Base-by-base conservation (phyloP, 2,888 invertebrate genomes). In the Rhagophthalmus giganteus region DNA sequence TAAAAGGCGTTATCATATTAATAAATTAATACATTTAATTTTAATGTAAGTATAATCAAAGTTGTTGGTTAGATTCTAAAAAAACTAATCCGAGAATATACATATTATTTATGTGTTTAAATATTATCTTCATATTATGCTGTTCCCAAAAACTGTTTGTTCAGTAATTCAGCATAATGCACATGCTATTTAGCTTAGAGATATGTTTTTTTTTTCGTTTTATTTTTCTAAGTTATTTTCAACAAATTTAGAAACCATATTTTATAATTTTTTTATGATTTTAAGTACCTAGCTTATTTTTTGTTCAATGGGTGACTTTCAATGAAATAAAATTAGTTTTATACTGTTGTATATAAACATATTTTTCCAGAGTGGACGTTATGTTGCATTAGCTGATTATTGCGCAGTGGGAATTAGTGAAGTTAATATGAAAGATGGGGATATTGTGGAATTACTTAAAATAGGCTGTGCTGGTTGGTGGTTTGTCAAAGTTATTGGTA, bases 381-480 rank as follows among this genome's bases (percentile, higher is more conserved):
- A 90, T 78, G 80, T 90, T 70, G 93, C 91, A 62, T 81, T 95
- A 69, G 94, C 94, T 55, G 94, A 95, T 81, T 95, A 95, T 81
- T 86, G 87, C 72, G 92, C 94, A 55, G 86, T 92, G 76, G 94
- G 94, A 62, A 87, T 86, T 62, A 90, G 90, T 60, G 95, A 95
- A 78, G 88, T 95, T 60, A 88, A 90, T 58, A 85, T 95, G 79
- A 83, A 85, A 52, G 94, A 94, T 78, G 94, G 94, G 12, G 94
- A 95, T 77, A 82, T 85, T 64, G 86, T 95, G 62, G 92, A 94
- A 73, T 81, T 95, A 62, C 82, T 94, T 62, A 93, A 94, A 77
- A 88, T 93, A 63, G 94, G 94, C 71, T 92, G 91, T 77, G 93
- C 93, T 62, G 94, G 95, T 62, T 95, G 95, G 95, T 95, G 94